These are phyloP conservation scores for Agapostemon virescens DNA, from an alignment of 2,888 invertebrate genomes.

Conservation along the genomic window DNA sequence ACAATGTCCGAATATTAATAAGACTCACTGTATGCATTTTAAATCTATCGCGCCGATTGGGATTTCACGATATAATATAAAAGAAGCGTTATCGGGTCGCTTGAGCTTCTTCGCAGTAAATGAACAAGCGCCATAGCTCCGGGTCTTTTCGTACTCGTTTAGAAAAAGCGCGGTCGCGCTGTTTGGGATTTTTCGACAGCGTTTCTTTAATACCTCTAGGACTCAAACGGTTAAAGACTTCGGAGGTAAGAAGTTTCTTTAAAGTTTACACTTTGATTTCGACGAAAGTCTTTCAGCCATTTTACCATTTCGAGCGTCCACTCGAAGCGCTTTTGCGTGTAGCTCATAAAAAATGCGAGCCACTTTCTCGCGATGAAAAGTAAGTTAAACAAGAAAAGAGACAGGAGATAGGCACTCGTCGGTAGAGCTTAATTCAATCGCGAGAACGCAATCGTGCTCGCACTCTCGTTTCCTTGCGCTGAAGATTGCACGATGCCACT, in stretches of 20 bases:
- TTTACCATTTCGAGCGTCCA: background rate
- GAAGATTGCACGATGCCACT: conserved; percentile 18
- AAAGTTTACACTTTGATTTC: background rate
- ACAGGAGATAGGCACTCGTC: background rate
- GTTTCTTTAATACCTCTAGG: too few species aligned
- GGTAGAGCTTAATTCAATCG: conserved; percentile 22
- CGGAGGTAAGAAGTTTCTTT: background rate
- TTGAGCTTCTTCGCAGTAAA: too few species aligned
- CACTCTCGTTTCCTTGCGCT: conserved; percentile 10
- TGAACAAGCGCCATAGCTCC: too few species aligned
- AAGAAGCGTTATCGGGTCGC: too few species aligned
- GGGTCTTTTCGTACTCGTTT: too few species aligned
- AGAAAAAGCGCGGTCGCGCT: too few species aligned
- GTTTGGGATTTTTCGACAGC: too few species aligned
- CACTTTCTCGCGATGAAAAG: background rate
- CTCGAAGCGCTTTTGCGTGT: background rate
- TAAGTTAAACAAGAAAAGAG: background rate
- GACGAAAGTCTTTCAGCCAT: background rate
- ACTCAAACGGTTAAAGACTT: too few species aligned
- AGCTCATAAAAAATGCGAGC: background rate
- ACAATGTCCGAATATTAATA: too few species aligned
- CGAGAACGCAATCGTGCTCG: conserved; percentile 10
- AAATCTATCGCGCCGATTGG: too few species aligned
- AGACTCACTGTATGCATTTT: too few species aligned
- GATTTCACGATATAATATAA: too few species aligned